Evolutionary conservation across 2,797 vertebrate genomes (phyloP).

Genomic region (Gymnothorax reevesii): DNA sequence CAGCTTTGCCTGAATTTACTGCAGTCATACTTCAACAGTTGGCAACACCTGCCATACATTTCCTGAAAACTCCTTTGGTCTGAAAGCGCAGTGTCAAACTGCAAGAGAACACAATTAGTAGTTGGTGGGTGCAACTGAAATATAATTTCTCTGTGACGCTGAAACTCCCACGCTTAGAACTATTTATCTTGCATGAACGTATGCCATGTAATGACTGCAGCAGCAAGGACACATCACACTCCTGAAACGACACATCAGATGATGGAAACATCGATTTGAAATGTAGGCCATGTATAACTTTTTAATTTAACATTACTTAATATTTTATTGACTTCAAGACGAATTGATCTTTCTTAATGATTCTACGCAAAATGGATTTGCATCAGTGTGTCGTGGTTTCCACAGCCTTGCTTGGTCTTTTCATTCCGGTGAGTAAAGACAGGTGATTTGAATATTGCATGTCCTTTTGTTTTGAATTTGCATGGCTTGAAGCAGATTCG

Average conservation of each 20-base stretch:
- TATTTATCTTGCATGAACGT: not conserved
- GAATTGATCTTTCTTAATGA: not conserved
- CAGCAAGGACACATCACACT: not conserved
- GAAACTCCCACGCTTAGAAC: not conserved
- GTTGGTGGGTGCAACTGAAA: not conserved
- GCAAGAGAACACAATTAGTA: not conserved
- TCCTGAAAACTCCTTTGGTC: not conserved
- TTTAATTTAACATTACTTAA: not conserved
- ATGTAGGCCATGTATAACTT: not conserved
- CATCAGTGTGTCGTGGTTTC: not conserved
- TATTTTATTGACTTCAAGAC: not conserved
- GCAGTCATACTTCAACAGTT: no score
- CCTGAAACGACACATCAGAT: not conserved
- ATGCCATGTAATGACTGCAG: not conserved
- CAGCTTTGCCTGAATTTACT: no score
- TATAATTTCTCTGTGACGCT: not conserved
- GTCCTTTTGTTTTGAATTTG: not conserved
- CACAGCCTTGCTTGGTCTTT: not conserved
- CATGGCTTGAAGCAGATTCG: not conserved
- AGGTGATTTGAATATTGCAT: not conserved
- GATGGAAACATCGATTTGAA: not conserved
- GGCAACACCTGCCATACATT: not conserved
- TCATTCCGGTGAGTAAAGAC: constrained; percentile 29
- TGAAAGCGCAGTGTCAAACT: not conserved
- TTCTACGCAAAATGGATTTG: constrained; percentile 5